Evolutionary conservation across 2,797 vertebrate genomes (phyloP).

Genomic region (Phataginus tetradactyla): DNA sequence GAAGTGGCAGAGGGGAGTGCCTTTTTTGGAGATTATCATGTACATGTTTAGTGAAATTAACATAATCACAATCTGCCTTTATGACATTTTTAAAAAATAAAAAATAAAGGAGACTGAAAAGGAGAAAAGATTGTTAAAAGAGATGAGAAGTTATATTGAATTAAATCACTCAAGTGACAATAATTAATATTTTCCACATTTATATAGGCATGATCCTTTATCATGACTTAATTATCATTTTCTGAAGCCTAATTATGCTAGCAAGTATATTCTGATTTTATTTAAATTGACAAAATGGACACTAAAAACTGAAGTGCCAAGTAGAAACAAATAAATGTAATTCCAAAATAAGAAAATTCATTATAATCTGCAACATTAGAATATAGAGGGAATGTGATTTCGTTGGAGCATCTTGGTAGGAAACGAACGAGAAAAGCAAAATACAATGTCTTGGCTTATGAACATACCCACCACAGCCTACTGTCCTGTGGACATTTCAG

Average conservation of each 20-base stretch:
- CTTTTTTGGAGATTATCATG: neutral
- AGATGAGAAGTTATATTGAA: neutral
- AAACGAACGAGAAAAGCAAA: neutral
- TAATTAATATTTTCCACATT: neutral
- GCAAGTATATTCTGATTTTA: neutral
- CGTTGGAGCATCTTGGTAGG: too few species aligned
- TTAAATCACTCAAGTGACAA: neutral
- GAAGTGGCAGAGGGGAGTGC: neutral
- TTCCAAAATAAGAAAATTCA: constrained; percentile 14
- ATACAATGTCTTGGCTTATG: neutral
- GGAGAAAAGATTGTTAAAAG: neutral
- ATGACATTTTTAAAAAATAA: neutral
- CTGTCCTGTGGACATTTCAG: neutral
- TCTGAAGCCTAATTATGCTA: neutral
- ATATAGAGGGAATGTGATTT: neutral
- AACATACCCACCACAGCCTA: neutral
- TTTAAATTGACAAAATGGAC: constrained; percentile 3
- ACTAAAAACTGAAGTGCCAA: neutral
- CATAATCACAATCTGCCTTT: neutral
- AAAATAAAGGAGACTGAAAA: neutral
- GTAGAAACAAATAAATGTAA: neutral
- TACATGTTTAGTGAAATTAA: neutral
- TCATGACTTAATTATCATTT: neutral
- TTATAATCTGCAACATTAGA: neutral
- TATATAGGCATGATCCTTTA: neutral